Evolutionary conservation across 1,140 invertebrate genomes (phyloP).

Genomic region (Drosophila equinoxialis): DNA sequence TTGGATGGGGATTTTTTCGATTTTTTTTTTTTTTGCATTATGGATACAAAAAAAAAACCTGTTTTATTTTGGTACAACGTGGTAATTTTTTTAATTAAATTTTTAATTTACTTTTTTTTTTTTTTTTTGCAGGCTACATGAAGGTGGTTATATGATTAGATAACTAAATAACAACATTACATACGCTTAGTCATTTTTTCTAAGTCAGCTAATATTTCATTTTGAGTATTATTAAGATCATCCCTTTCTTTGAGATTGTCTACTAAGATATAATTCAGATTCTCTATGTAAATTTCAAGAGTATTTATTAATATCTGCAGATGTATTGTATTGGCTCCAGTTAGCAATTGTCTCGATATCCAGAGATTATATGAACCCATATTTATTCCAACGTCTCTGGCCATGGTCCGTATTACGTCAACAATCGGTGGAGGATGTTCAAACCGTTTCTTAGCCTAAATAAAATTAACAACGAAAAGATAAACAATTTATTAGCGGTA

Average conservation of each 20-base stretch:
- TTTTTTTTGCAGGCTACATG: fast-evolving
- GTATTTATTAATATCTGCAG: slow-evolving; percentile 40
- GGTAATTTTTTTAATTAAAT: too few species aligned
- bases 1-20: too few species aligned
- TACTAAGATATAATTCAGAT: slow-evolving; percentile 31
- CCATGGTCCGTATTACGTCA: slow-evolving; percentile 40
- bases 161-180: slow-evolving; percentile 7
- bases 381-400: slow-evolving; percentile 39
- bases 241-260: slow-evolving; percentile 48
- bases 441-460: slow-evolving; percentile 28
- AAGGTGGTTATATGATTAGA: too few species aligned
- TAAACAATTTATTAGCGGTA: too few species aligned
- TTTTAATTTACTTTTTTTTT: too few species aligned
- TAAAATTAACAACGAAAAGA: background rate
- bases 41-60: too few species aligned
- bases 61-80: too few species aligned
- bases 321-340: slow-evolving; percentile 31
- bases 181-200: slow-evolving; percentile 47
- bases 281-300: slow-evolving; percentile 31
- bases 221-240: slow-evolving; percentile 42
- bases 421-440: slow-evolving; percentile 37
- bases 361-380: slow-evolving; percentile 47
- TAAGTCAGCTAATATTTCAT: slow-evolving; percentile 36
- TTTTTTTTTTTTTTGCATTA: too few species aligned
- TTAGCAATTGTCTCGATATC: slow-evolving; percentile 49